These are phyloP conservation scores for Tenthredo scrophulariae DNA, from an alignment of 2,888 invertebrate species.

Conservation along the genomic window DNA sequence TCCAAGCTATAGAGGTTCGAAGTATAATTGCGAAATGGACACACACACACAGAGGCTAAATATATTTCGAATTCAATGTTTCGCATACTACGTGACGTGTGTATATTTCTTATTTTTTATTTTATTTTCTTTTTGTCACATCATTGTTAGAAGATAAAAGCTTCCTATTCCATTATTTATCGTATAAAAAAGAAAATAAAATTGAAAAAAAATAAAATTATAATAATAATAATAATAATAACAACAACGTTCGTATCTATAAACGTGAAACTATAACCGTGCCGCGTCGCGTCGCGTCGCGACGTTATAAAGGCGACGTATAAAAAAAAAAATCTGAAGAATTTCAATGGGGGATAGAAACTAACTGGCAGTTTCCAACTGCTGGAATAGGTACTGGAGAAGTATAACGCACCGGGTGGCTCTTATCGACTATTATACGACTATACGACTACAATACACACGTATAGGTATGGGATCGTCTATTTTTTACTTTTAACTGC, in stretches of 20 bases:
- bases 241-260: no score
- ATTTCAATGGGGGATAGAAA: not conserved
- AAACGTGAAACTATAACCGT: no score
- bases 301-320: no score
- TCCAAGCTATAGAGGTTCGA: not conserved
- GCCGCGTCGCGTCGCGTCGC: no score
- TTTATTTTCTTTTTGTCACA: not conserved
- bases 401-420: not conserved
- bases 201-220: not conserved
- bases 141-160: not conserved
- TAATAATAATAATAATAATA: no score
- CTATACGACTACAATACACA: constrained; percentile 1
- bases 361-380: not conserved
- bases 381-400: not conserved
- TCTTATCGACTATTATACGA: constrained; percentile 8
- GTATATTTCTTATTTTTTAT: not conserved
- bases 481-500: not conserved
- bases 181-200: no score
- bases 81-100: not conserved
- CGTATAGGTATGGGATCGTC: not conserved
- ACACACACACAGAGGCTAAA: no score
- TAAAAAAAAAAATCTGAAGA: constrained; percentile 2
- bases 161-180: not conserved
- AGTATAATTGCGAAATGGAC: no score
- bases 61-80: no score